Evolutionary conservation across 1,140 invertebrate species (phyloP).

Genomic region (Drosophila trapezifrons): DNA sequence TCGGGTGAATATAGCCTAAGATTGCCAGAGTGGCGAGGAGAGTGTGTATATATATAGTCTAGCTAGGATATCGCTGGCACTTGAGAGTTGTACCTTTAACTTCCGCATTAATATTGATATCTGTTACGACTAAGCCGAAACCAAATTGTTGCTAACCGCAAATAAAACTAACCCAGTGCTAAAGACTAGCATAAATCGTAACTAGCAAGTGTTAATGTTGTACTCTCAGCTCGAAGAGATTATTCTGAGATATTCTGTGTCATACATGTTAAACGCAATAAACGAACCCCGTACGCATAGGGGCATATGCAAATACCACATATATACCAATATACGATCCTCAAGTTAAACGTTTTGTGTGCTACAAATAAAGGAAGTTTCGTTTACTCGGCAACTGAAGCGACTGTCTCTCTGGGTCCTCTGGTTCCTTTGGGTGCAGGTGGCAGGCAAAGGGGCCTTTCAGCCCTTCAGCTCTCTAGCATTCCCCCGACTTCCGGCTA

Average conservation of each 20-base stretch:
- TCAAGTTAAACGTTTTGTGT: conserved; percentile 64
- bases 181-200: conserved; percentile 26
- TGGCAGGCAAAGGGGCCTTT: neutral
- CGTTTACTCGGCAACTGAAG: conserved; percentile 55
- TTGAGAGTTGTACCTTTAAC: conserved; percentile 76
- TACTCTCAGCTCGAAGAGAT: conserved; percentile 36
- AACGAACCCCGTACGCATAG: conserved; percentile 31
- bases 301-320: conserved; percentile 16
- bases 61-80: conserved; percentile 43
- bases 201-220: conserved; percentile 62
- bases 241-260: conserved; percentile 62
- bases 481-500: neutral
- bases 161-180: conserved; percentile 58
- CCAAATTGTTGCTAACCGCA: conserved; percentile 63
- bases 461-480: neutral
- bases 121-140: conserved; percentile 46
- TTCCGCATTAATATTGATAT: conserved; percentile 34
- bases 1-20: conserved; percentile 17
- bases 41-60: conserved; percentile 35
- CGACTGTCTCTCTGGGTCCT: neutral
- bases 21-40: conserved; percentile 44
- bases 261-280: conserved; percentile 57
- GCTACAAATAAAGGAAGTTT: conserved; percentile 70
- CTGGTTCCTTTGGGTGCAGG: too few species aligned
- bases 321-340: conserved; percentile 50